A percentile compares a stretch with the other conserved stretches of the same genome.
These are phyloP conservation scores for Ametastegia equiseti DNA, from an alignment of 2,888 invertebrate genomes.

Conservation along the genomic window DNA sequence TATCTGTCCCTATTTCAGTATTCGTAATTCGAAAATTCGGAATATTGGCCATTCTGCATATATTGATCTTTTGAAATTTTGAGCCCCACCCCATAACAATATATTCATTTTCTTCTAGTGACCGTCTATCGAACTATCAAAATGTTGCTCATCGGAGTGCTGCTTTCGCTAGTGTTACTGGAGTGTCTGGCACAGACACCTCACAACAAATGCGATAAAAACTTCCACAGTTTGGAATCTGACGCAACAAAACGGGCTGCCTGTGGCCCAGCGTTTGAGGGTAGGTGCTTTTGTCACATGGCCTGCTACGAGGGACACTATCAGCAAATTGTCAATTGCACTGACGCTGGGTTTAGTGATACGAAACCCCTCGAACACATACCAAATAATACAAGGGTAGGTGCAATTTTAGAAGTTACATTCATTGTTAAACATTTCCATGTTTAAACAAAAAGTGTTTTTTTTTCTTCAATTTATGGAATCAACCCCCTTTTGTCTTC, in stretches of 20 bases:
- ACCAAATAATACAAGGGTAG: slow-evolving; percentile 81
- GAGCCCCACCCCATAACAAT: too few relatives aligned
- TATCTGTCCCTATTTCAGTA: too few relatives aligned
- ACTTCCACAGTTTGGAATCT: slow-evolving; percentile 68
- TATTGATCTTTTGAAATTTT: too few relatives aligned
- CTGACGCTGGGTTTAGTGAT: slow-evolving; percentile 80
- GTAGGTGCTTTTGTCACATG: slow-evolving; percentile 79
- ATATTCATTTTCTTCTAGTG: neutral
- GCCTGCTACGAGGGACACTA: slow-evolving; percentile 77
- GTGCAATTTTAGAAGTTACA: slow-evolving; percentile 5
- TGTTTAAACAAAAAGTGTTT: neutral
- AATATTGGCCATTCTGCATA: too few relatives aligned
- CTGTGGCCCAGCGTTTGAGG: slow-evolving; percentile 77
- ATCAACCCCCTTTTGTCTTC: neutral
- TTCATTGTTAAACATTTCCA: neutral
- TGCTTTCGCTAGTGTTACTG: slow-evolving; percentile 52
- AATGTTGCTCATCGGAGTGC: slow-evolving; percentile 19
- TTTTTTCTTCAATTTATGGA: neutral
- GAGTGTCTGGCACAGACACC: slow-evolving; percentile 54
- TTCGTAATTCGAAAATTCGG: too few relatives aligned
- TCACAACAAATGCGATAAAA: slow-evolving; percentile 61
- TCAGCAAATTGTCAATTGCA: slow-evolving; percentile 85
- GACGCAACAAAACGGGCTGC: slow-evolving; percentile 57
- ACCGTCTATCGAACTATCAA: neutral
- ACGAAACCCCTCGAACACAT: slow-evolving; percentile 80